phyloP scores from a whole-genome alignment of 2,113 vertebrate species.

The Zonotrichia leucophrys region DNA sequence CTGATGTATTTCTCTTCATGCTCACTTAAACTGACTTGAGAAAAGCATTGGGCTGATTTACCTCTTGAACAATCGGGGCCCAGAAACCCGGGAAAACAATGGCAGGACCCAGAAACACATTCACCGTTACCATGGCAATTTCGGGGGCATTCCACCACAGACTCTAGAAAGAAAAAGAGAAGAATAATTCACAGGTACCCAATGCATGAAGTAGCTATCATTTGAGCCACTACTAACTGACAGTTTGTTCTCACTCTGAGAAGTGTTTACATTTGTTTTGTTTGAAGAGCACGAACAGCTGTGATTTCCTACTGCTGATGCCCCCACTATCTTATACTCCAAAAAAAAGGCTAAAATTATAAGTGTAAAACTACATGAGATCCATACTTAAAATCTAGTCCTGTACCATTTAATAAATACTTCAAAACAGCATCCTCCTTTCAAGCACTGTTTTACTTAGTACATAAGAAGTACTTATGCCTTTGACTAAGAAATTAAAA shows the following conservation, averaged over 20 bases:
- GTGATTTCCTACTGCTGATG: constrained; percentile 1
- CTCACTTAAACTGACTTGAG: not conserved
- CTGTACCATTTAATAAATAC: not conserved
- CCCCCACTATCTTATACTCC: not conserved
- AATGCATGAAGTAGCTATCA: not conserved
- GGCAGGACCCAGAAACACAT: constrained; percentile 94
- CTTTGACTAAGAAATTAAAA: constrained; percentile 17
- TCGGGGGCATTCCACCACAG: constrained; percentile 93
- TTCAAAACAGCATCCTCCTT: not conserved
- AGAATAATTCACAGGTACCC: constrained; percentile 1
- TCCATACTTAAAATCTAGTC: not conserved
- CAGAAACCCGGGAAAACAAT: constrained; percentile 97
- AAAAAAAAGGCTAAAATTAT: not conserved
- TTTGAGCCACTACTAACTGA: not conserved
- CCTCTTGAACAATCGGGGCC: constrained; percentile 97
- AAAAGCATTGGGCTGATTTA: constrained; percentile 63
- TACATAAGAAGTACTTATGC: not conserved
- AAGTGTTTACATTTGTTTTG: not conserved
- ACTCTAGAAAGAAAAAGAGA: constrained; percentile 79
- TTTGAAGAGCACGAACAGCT: not conserved
- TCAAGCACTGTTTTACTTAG: not conserved
- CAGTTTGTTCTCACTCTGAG: accelerated
- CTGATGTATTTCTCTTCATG: not conserved
- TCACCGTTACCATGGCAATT: constrained; percentile 98
- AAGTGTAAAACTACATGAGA: not conserved